A percentile compares a stretch with the other conserved stretches of the same genome.
Conservation (phyloP, 2,888 invertebrate species). For the Sinhomidia bicolor region DNA sequence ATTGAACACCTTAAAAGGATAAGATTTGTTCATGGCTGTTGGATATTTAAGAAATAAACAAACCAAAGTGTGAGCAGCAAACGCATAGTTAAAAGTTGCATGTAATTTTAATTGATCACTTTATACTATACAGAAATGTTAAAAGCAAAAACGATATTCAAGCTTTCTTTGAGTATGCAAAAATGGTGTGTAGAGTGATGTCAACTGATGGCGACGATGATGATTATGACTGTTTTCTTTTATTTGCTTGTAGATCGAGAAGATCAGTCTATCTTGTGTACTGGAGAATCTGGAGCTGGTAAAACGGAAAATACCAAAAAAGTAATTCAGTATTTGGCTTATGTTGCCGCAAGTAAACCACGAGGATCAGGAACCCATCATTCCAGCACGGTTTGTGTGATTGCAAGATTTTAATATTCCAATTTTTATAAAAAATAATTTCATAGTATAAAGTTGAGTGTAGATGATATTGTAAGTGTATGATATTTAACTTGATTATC, state of each 20-base stretch:
- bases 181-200: too few species aligned
- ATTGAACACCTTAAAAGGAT: slow-evolving; percentile 56
- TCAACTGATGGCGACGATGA: neutral
- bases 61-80: too few species aligned
- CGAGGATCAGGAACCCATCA: slow-evolving; percentile 83
- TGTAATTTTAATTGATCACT: too few species aligned
- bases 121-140: too few species aligned
- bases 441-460: neutral
- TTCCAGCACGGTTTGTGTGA: slow-evolving; percentile 81
- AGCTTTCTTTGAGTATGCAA: too few species aligned
- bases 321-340: slow-evolving; percentile 99
- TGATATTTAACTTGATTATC: neutral
- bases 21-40: neutral
- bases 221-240: neutral
- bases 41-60: neutral
- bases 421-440: neutral
- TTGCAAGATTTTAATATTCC: neutral
- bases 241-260: slow-evolving; percentile 90
- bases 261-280: slow-evolving; percentile 99
- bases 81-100: too few species aligned
- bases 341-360: slow-evolving; percentile 98
- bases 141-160: too few species aligned
- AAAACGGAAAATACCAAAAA: slow-evolving; percentile 99
- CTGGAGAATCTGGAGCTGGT: slow-evolving; percentile 99
- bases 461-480: neutral